Evolutionary conservation across 2,113 vertebrate genomes (phyloP).

Genomic region (Zapus hudsonius): DNA sequence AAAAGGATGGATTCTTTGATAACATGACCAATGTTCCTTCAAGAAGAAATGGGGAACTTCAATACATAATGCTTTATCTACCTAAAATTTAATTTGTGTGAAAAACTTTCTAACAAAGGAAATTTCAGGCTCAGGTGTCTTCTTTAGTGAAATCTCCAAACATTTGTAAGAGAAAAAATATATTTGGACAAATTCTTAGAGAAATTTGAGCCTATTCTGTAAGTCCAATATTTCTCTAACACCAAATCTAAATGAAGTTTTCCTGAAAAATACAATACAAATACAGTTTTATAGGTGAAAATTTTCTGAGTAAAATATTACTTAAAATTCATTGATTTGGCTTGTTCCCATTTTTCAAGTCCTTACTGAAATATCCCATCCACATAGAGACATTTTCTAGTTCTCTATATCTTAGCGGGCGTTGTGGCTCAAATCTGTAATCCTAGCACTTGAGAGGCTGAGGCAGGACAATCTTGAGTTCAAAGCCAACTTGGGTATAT

Average conservation of each 20-base stretch:
- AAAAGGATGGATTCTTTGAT: conserved; percentile 1
- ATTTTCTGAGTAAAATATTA: conserved; percentile 54
- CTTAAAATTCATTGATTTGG: background rate
- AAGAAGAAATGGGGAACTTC: background rate
- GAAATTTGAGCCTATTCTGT: background rate
- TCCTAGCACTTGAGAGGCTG: background rate
- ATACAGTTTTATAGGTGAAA: background rate
- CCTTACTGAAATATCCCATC: background rate
- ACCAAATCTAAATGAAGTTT: background rate
- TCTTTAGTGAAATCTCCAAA: background rate
- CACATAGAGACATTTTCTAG: background rate
- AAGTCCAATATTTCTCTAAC: background rate
- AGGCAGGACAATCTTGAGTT: background rate
- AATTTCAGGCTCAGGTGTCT: background rate
- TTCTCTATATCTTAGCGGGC: background rate
- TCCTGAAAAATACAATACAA: background rate
- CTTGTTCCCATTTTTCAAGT: background rate
- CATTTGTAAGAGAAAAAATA: background rate
- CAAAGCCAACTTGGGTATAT: background rate
- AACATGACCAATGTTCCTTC: background rate
- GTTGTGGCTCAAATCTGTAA: background rate
- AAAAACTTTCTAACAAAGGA: conserved; percentile 28
- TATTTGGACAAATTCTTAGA: conserved; percentile 1
- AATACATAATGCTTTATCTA: background rate
- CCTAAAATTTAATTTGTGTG: background rate